A percentile compares a stretch with the other conserved stretches of the same genome.
Conservation (phyloP, 1,140 invertebrate species). For the Drosophila albomicans region DNA sequence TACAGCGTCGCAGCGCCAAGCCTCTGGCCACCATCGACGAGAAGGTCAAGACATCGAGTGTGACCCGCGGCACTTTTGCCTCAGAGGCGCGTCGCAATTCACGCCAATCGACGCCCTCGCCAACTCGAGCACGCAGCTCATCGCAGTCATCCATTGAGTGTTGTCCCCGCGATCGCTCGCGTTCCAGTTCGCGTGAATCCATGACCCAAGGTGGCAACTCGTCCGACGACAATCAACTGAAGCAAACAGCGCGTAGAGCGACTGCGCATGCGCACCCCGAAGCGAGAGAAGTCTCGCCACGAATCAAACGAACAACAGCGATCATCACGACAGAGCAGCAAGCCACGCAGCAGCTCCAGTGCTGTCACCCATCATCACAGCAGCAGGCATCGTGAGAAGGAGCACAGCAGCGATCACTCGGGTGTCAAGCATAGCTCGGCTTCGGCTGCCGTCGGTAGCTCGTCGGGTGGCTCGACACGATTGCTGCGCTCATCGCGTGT, state of each 20-base stretch:
- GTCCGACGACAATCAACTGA: constrained; percentile 64
- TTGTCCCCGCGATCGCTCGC: constrained; percentile 77
- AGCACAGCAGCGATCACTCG: constrained; percentile 42
- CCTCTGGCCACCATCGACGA: constrained; percentile 83
- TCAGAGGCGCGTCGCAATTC: constrained; percentile 77
- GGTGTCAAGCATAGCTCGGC: constrained; percentile 41
- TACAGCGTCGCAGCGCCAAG: constrained; percentile 72
- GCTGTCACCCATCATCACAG: constrained; percentile 46
- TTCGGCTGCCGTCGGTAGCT: not conserved
- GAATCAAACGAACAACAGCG: constrained; percentile 37
- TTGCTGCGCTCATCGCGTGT: constrained; percentile 65
- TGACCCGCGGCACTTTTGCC: constrained; percentile 71
- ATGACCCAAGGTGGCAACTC: constrained; percentile 72
- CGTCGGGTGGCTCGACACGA: constrained; percentile 41
- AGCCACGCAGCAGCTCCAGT: constrained; percentile 32
- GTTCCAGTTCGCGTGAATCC: constrained; percentile 78
- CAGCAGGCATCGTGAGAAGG: constrained; percentile 55
- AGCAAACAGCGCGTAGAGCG: constrained; percentile 65
- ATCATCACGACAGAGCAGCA: constrained; percentile 43
- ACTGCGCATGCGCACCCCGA: constrained; percentile 65
- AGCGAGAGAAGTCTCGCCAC: constrained; percentile 64
- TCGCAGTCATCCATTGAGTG: constrained; percentile 81
- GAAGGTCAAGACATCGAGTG: constrained; percentile 59
- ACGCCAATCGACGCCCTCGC: constrained; percentile 70
- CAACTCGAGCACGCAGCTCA: constrained; percentile 72